Evolutionary conservation across 2,888 invertebrate species (phyloP), one percentile per base, ranked within the genome.

Genomic region (Ryuthela nishihirai): DNA sequence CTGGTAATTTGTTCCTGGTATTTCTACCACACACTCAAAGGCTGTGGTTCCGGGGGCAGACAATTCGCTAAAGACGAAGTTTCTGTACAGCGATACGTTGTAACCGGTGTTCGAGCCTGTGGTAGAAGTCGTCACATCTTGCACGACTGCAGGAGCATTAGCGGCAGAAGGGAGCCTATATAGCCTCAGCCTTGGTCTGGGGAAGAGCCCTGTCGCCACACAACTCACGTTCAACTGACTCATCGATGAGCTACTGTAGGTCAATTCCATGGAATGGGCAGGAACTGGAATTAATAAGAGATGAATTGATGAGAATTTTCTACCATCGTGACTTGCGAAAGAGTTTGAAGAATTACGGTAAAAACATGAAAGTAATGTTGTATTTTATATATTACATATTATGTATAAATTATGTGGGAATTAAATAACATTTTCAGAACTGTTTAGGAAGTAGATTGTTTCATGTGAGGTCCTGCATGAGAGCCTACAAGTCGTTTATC

Each of bases 1-100:
- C n/a, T 64, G 58, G 43, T 65, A 60, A 40, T 64, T 56, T 15
- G 64, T 60, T 18, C 64, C 65, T 7, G 64, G 62, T 21, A 64
- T 62, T 34, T 56, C 54, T 1, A 65, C 54, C 1, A 64, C 54
- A 32, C 65, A 65, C 34, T 65, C 65, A 39, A 65, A 65, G 4
- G 48, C 54, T 0, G 54, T 32, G 2, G 62, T 50, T 15, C 29
- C 41, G 5, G 53, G 46, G 4, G 23, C 17, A 5, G 35, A 32
- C 6, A 58, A 40, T 29, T 55, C 55, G 1, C 48, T 36, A 2
- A 35, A 29, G 6, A 36, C 50, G 26, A 62, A 62, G 21, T 42
- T 48, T 26, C 29, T 48, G 26, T 43, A 36, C 29, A 62, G 20
- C 9, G 50, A 39, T 20, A 49, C 38, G 29, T 62, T 54, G 40